Evolutionary conservation across 2,113 vertebrate species (phyloP), one percentile per base, ranked within the genome.

Genomic region (Raja brachyura): DNA sequence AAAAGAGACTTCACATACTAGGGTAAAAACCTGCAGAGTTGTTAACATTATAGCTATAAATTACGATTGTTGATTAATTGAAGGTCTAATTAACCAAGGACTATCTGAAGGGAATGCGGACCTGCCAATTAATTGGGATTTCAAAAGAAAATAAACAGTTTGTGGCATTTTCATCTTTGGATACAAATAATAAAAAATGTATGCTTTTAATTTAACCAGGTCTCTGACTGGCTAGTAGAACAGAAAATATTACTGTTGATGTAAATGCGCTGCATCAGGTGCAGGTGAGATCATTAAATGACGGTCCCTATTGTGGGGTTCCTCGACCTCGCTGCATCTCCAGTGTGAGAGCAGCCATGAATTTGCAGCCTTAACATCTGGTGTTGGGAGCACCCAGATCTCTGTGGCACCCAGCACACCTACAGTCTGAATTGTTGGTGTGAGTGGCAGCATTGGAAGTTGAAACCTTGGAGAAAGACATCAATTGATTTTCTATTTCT

Each of bases 1-100:
- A 97, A 97, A 73, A 97, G 97, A 98, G 96, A 97, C 96, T 81
- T 94, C 96, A 96, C 96, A 96, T 95, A 94, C 96, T 94, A 95
- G 93, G 93, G 94, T 96, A 97, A 97, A 48, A 96, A 97, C 97
- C 95, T 95, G 95, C 96, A 96, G 97, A 97, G 95, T 97, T 94
- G 95, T 96, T 96, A 96, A 96, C 95, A 95, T 95, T 94, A 95
- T 93, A 94, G 96, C 94, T 94, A 95, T 68, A 95, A 95, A 95
- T 95, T 95, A 93, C 93, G 94, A 14, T 63, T 61, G 90, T 93
- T 94, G 94, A 92, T 33, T 92, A 92, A 92, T 92, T 73, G 33
- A 33, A 74, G 31, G 39, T 70, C 18, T 92, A 74, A 92, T 92
- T 92, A 74, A 33, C 68, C 68, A 92, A 33, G 3, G 39, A 28